A percentile compares a stretch with the other conserved stretches of the same genome.
These are phyloP conservation scores for Lagenorhynchus albirostris DNA, from an alignment of 2,113 vertebrate species.

Conservation along the genomic window DNA sequence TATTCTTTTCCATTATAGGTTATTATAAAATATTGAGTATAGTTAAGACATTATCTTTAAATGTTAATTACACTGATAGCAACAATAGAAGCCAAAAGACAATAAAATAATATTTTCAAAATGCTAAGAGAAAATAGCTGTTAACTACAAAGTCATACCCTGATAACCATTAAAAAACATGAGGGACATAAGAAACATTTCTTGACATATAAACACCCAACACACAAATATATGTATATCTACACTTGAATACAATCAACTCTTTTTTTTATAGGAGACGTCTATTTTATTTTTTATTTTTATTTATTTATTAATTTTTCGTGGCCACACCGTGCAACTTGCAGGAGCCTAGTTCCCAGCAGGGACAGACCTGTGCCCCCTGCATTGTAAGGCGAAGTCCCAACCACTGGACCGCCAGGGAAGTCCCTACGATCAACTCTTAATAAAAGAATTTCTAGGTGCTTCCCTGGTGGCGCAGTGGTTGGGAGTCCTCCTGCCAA, in stretches of 20 bases:
- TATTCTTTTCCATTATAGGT: neutral
- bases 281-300: too few relatives aligned
- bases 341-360: neutral
- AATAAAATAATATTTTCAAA: neutral
- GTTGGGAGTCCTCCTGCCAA: too few relatives aligned
- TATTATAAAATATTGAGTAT: neutral
- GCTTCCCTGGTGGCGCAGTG: too few relatives aligned
- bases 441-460: neutral
- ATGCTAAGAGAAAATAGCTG: neutral
- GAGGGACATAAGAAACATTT: neutral
- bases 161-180: neutral
- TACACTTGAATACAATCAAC: neutral
- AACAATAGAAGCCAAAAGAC: neutral
- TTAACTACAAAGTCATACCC: neutral
- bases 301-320: neutral
- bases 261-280: neutral
- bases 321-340: neutral
- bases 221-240: neutral
- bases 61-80: neutral
- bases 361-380: neutral
- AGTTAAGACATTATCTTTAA: neutral
- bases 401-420: neutral
- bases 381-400: neutral
- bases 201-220: neutral
- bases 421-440: neutral